These are phyloP conservation scores for Macroteleia sp. DNA, from an alignment of 2,888 invertebrate genomes.

Conservation along the genomic window DNA sequence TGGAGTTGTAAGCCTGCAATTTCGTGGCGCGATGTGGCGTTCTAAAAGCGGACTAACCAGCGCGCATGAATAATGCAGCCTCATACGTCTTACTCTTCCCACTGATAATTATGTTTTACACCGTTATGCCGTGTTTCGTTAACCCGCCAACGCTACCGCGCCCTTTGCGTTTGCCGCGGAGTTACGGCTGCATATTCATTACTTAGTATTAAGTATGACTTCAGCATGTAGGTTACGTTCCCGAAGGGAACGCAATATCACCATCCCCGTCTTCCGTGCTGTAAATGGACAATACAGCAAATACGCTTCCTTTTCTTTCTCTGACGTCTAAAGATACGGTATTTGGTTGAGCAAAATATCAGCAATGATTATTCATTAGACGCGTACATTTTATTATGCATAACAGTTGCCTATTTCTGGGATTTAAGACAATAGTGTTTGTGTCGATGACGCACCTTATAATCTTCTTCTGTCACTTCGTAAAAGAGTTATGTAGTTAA, in stretches of 20 bases:
- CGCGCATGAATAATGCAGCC: slow-evolving; percentile 79
- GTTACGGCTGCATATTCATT: slow-evolving; percentile 80
- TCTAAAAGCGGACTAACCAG: slow-evolving; percentile 76
- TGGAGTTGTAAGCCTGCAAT: slow-evolving; percentile 73
- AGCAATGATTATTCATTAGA: neutral
- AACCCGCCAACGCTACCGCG: slow-evolving; percentile 72
- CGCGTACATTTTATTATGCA: too few relatives aligned
- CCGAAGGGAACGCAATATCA: slow-evolving; percentile 49
- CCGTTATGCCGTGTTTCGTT: slow-evolving; percentile 81
- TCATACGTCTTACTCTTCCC: slow-evolving; percentile 77
- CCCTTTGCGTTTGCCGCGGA: slow-evolving; percentile 72
- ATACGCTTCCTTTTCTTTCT: neutral
- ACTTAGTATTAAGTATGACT: slow-evolving; percentile 76
- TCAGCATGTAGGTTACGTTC: slow-evolving; percentile 65
- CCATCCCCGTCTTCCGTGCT: slow-evolving; percentile 30
- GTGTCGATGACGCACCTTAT: neutral
- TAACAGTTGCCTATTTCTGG: slow-evolving; percentile 2
- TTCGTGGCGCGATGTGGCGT: slow-evolving; percentile 69
- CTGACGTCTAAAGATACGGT: too few relatives aligned
- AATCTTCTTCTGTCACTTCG: neutral
- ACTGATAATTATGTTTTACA: slow-evolving; percentile 82
- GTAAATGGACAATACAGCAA: slow-evolving; percentile 26
- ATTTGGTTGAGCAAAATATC: too few relatives aligned
- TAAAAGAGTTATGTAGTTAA: too few relatives aligned
- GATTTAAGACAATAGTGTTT: slow-evolving; percentile 21